Conservation (phyloP, 2,888 invertebrate genomes). For the Smittia aterrima region DNA sequence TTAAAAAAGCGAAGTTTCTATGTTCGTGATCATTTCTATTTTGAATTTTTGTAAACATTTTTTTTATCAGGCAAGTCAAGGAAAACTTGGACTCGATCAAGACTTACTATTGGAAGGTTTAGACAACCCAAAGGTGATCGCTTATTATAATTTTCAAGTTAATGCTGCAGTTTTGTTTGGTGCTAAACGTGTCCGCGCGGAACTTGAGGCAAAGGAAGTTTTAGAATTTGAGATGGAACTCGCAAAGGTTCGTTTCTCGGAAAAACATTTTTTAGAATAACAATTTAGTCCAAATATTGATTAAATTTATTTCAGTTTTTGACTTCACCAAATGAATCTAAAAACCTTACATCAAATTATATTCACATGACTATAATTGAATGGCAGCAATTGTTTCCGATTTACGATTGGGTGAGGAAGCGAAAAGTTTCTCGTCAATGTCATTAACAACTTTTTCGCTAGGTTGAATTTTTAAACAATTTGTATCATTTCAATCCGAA, state of each 20-base stretch:
- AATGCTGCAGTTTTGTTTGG: conserved; percentile 83
- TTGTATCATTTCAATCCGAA: conserved; percentile 50
- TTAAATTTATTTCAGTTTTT: conserved; percentile 65
- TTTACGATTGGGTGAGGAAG: conserved; percentile 49
- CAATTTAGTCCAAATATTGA: background rate
- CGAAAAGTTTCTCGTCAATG: background rate
- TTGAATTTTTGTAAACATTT: conserved; percentile 50
- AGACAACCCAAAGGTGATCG: conserved; percentile 78
- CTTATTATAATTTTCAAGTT: conserved; percentile 83
- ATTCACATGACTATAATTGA: conserved; percentile 84
- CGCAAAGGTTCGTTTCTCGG: conserved; percentile 91
- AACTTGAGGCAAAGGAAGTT: conserved; percentile 71
- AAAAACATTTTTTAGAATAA: too few species aligned
- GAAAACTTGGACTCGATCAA: conserved; percentile 74
- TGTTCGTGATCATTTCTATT: conserved; percentile 66
- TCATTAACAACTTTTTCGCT: conserved; percentile 55
- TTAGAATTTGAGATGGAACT: conserved; percentile 84
- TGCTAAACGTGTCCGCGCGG: conserved; percentile 67
- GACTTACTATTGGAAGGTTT: conserved; percentile 83
- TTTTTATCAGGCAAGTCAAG: conserved; percentile 73
- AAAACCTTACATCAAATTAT: conserved; percentile 87
- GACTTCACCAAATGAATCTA: conserved; percentile 81
- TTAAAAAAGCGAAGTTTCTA: conserved; percentile 70
- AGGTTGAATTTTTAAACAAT: conserved; percentile 51
- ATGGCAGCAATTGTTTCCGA: conserved; percentile 70